These are phyloP conservation scores for Corvus cornix DNA, from an alignment of 2,113 vertebrate species.

Conservation along the genomic window DNA sequence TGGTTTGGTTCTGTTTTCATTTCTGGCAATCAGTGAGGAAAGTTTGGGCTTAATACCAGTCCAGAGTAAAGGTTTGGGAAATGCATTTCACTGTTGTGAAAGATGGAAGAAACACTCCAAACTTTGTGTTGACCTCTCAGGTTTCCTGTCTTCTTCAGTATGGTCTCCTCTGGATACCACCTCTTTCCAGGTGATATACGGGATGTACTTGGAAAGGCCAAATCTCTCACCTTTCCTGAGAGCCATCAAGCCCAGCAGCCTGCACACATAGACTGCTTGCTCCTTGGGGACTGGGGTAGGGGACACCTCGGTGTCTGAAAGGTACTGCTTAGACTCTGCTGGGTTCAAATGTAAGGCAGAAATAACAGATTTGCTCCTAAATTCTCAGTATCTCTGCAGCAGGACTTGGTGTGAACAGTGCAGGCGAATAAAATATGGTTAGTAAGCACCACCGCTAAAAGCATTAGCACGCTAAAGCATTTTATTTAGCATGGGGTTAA, in stretches of 20 bases:
- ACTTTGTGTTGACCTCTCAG: not conserved
- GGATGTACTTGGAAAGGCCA: not conserved
- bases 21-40: not conserved
- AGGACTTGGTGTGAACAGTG: not conserved
- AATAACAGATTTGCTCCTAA: not conserved
- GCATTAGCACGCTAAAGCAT: no score
- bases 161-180: not conserved
- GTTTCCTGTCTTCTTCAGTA: not conserved
- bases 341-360: not conserved
- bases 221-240: not conserved
- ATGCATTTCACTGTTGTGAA: not conserved
- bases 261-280: accelerated
- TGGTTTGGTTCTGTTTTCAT: not conserved
- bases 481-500: not conserved
- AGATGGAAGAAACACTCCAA: not conserved
- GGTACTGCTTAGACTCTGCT: not conserved
- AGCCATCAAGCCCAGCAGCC: not conserved
- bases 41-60: not conserved
- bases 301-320: not conserved
- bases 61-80: not conserved
- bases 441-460: not conserved
- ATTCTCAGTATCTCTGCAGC: not conserved
- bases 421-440: accelerated
- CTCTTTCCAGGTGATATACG: accelerated
- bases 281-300: accelerated